Evolutionary conservation across 2,113 vertebrate species (phyloP).

Genomic region (Hirundichthys speculiger): DNA sequence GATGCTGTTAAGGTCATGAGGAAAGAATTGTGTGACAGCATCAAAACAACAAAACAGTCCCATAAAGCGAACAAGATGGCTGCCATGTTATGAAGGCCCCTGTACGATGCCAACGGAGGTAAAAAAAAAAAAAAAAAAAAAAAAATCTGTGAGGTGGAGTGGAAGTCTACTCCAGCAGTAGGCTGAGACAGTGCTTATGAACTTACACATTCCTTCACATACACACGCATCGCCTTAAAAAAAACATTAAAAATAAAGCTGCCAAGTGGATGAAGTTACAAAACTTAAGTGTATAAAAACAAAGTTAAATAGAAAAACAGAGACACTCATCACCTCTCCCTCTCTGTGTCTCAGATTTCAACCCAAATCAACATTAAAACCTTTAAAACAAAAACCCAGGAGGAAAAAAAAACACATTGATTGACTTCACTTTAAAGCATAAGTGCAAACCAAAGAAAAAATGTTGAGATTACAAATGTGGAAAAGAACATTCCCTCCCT

Average conservation of each 20-base stretch:
- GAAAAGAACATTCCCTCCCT: conserved; percentile 14
- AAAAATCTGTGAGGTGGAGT: conserved; percentile 27
- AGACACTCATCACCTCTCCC: conserved; percentile 1
- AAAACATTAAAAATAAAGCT: conserved; percentile 59
- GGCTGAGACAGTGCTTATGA: conserved; percentile 36
- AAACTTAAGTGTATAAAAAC: conserved; percentile 32
- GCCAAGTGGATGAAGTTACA: conserved; percentile 55
- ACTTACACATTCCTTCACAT: conserved; percentile 6
- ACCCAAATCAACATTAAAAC: not conserved
- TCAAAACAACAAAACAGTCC: not conserved
- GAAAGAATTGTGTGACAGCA: conserved; percentile 21
- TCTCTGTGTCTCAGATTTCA: not conserved
- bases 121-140: too few relatives aligned
- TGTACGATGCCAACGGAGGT: conserved; percentile 18
- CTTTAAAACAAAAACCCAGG: conserved; percentile 7
- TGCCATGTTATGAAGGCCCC: not conserved
- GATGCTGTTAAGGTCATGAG: conserved; percentile 2
- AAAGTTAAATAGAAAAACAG: conserved; percentile 53
- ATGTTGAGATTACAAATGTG: not conserved
- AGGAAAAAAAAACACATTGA: conserved; percentile 12
- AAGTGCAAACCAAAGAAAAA: conserved; percentile 40
- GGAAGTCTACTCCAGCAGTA: conserved; percentile 22
- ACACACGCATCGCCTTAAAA: conserved; percentile 25
- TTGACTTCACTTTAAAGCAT: conserved; percentile 25
- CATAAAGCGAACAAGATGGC: conserved; percentile 17